These are phyloP conservation scores for Illadopsis cleaveri DNA, from an alignment of 2,113 vertebrate species.

Conservation along the genomic window DNA sequence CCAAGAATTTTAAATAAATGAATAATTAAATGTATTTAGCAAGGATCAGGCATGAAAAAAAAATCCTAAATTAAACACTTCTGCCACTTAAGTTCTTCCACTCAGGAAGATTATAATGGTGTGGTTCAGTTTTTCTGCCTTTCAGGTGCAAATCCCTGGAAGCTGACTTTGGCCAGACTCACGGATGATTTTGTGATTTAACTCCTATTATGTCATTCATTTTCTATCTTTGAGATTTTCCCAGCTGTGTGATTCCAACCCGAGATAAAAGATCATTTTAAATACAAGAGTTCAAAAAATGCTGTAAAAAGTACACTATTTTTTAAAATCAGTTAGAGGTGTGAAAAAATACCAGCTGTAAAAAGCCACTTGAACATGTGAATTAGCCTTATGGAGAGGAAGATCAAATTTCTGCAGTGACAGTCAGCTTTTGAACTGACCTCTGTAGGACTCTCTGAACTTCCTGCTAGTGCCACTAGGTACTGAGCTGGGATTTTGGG, in stretches of 20 bases:
- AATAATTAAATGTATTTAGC: neutral
- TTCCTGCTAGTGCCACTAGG: neutral
- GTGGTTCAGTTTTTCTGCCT: neutral
- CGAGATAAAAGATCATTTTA: accelerated
- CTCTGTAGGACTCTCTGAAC: accelerated
- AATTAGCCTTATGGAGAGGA: neutral
- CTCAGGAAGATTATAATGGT: neutral
- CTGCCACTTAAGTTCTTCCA: neutral
- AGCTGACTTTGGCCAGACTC: neutral
- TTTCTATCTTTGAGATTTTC: neutral
- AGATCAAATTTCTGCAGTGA: neutral
- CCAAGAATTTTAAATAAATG: neutral
- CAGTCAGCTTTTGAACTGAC: neutral
- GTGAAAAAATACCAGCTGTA: neutral
- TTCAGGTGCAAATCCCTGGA: neutral
- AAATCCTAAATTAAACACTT: neutral
- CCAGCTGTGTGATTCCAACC: neutral
- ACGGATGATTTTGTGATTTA: neutral
- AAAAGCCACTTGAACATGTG: neutral
- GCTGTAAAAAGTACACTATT: too few species aligned
- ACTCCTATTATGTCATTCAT: neutral
- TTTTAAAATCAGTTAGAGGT: neutral
- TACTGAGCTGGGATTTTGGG: neutral
- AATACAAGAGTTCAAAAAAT: neutral
- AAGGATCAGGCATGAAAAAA: neutral